Evolutionary conservation across 2,888 invertebrate genomes (phyloP).

Genomic region (Stegophylla sp.): DNA sequence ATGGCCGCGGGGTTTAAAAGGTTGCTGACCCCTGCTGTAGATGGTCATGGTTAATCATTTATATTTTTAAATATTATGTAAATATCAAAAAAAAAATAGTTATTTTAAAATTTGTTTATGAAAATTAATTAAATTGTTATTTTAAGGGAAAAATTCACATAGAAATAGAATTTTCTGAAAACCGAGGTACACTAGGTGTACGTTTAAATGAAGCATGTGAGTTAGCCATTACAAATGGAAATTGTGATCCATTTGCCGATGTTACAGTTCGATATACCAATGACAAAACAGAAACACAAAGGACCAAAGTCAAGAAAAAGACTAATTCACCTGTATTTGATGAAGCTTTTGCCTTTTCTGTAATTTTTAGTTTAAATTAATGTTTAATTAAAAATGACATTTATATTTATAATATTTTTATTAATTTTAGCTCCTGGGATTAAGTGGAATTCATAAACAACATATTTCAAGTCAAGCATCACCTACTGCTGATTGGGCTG

Average conservation of each 20-base stretch:
- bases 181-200: constrained; percentile 61
- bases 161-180: constrained; percentile 73
- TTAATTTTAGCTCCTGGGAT: constrained; percentile 61
- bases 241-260: constrained; percentile 88
- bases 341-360: constrained; percentile 82
- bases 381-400: not conserved
- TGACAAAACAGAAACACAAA: constrained; percentile 78
- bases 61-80: no score
- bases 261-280: constrained; percentile 82
- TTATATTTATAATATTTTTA: not conserved
- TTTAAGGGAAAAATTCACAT: constrained; percentile 77
- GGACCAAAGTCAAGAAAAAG: constrained; percentile 88
- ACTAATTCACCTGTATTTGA: constrained; percentile 88
- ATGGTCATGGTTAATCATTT: no score
- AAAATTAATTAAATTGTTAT: constrained; percentile 7
- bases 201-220: constrained; percentile 84
- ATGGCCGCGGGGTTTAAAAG: no score
- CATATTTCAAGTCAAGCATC: constrained; percentile 27
- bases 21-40: no score
- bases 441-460: constrained; percentile 60
- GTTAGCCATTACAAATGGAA: constrained; percentile 85
- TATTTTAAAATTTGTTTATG: no score
- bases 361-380: constrained; percentile 61
- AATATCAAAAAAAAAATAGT: no score
- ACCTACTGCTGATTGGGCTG: constrained; percentile 70